These are phyloP conservation scores for Choloepus didactylus DNA, from an alignment of 2,797 vertebrate species.

Conservation along the genomic window DNA sequence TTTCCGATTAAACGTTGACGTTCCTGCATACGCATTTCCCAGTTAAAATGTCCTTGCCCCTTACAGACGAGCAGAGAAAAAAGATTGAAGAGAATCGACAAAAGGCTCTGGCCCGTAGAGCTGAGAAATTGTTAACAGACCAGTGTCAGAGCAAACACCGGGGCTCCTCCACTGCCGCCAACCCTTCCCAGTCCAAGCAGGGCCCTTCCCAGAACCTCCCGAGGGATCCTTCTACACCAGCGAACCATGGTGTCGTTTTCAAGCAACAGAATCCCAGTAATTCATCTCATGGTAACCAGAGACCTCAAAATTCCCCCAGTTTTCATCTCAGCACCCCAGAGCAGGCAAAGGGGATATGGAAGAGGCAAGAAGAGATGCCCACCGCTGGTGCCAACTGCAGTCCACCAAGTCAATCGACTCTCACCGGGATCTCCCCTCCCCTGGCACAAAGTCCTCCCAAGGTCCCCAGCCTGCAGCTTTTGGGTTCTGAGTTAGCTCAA, in stretches of 20 bases:
- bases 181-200: neutral
- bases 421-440: neutral
- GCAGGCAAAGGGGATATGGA: neutral
- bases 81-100: slow-evolving; percentile 96
- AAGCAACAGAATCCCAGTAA: slow-evolving; percentile 60
- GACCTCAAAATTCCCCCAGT: slow-evolving; percentile 1
- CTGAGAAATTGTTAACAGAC: slow-evolving; percentile 92
- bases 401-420: neutral
- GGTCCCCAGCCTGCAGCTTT: neutral
- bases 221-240: neutral
- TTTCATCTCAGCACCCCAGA: neutral
- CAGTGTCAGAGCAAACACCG: slow-evolving; percentile 44
- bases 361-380: neutral
- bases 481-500: neutral
- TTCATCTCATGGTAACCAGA: slow-evolving; percentile 25
- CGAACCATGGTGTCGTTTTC: neutral
- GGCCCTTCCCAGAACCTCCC: neutral
- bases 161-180: rapidly evolving
- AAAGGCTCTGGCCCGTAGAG: slow-evolving; percentile 94
- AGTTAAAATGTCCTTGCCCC: slow-evolving; percentile 91
- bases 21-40: slow-evolving; percentile 17
- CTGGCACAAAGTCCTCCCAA: slow-evolving; percentile 43
- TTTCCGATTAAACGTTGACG: slow-evolving; percentile 39
- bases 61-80: slow-evolving; percentile 94
- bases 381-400: neutral